Evolutionary conservation across 1,140 invertebrate genomes (phyloP), one percentile per base, ranked within the genome.

Genomic region (Muscidifurax raptorellus): DNA sequence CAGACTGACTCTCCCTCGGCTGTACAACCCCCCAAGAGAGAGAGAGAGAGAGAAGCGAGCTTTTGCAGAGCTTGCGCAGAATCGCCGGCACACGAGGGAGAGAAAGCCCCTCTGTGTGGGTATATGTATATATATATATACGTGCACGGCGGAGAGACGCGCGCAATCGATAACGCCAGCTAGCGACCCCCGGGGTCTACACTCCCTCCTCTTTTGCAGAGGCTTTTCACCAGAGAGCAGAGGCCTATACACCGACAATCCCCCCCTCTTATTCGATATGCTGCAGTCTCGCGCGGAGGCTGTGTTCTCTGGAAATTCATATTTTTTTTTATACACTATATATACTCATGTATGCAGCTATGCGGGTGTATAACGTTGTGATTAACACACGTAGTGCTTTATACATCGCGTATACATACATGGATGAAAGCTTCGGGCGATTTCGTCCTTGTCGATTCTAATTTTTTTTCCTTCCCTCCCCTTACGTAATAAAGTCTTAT

Each of bases 141-240:
- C 15, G 52, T 18, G 52, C 52, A n/a, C 13, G 52, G n/a, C 66
- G 0, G n/a, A 10, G n/a, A 67, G 15, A 18, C 72, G 44, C 47
- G 76, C 76, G 76, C 76, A 78, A 78, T 78, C 76, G 76, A 78
- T 78, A 78, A 78, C 72, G 30, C 72, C 30, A 30, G 27, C 72
- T 27, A 74, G 72, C 72, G 30, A 74, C 72, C 72, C 72, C 72
- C 72, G 72, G 72, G 30, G 30, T 7, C 72, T 28, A 22, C 15
- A 7, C 32, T 40, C 36, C 36, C 36, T 3, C 12, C 67, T n/a
- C 66, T 69, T 25, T 52, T 52, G 47, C 47, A 52, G 47, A 52
- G 47, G 47, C 52, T 22, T 59, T n/a, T 59, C 52, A 59, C 36
- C 36, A 40, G 36, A 36, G 36, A 40, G 36, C 5, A 9, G 22